Evolutionary conservation across 1,140 invertebrate species (phyloP), one percentile per base, ranked within the genome.

Genomic region (Homarus americanus): DNA sequence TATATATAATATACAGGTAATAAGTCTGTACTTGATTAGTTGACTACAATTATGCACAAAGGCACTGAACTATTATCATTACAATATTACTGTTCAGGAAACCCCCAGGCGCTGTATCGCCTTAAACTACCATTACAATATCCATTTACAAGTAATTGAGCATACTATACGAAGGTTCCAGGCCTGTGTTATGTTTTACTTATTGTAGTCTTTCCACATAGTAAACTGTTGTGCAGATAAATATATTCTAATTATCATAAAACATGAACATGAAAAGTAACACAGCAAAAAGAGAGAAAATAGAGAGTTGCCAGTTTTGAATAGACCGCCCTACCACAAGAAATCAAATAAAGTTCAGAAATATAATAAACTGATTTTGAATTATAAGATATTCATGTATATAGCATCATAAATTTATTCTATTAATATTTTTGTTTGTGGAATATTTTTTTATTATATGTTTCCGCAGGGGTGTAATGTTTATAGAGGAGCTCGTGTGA

Each of bases 401-500:
- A 3, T 20, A 20, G 53, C 53, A 58, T 17, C 24, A 58, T 3
- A 58, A 58, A 20, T 3, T 58, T 58, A 58, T 9, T 58, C 17
- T 17, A 58, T 20, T 20, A 20, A 58, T 0, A 9, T 58, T 20
- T 4, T 3, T 12, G 34, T n/a, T 3, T 28, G 3, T 44, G 10
- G 9, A 79, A 44, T 28, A 12, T 24, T 28, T 79, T 44, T 5
- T 41, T 24, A 9, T n/a, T 10, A n/a, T 5, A 28, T 28, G 0
- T 15, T 10, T 79, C 5, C 10, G 9, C 4, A 38, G 53, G 53
- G 20, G 28, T 24, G 38, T 76, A 82, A 90, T 83, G 80, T 90
- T 90, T 84, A 90, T 73, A 90, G 38, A 90, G 87, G 78, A 34
- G 34, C 44, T 90, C 79, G 49, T 41, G 10, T 82, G 87, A 78